phyloP scores from a whole-genome alignment of 2,113 vertebrate species.

The Peromyscus maniculatus region DNA sequence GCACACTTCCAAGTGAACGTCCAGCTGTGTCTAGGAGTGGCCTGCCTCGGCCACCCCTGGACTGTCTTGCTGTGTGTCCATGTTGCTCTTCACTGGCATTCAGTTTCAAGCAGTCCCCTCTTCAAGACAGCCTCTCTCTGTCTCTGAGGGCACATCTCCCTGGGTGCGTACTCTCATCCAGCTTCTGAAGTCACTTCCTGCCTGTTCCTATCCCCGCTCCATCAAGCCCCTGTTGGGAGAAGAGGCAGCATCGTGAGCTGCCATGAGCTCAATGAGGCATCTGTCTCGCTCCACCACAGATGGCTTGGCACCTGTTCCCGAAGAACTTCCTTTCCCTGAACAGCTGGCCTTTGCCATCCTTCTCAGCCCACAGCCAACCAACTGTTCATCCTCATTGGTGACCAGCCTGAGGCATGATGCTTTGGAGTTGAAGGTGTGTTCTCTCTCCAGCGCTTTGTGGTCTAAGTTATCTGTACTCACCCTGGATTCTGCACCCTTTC shows the following conservation, averaged over 20 bases:
- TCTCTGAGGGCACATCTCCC: background rate
- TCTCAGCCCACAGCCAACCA: background rate
- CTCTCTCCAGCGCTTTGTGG: background rate
- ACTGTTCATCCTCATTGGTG: background rate
- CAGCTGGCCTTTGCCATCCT: background rate
- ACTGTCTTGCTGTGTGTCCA: background rate
- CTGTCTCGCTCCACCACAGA: background rate
- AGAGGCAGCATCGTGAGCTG: background rate
- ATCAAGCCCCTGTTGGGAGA: background rate
- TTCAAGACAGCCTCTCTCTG: background rate
- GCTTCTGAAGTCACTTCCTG: background rate
- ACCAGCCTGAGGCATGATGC: too few relatives aligned
- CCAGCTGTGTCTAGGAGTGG: background rate
- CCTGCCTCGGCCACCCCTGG: background rate
- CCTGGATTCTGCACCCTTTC: background rate
- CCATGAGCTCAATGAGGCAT: background rate
- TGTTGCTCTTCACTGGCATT: background rate
- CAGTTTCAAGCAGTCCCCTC: background rate
- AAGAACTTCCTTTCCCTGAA: background rate
- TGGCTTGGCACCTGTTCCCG: background rate
- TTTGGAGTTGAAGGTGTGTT: background rate
- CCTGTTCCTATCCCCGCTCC: background rate
- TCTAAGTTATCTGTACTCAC: background rate
- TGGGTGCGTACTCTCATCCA: background rate
- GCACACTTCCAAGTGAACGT: background rate